These are phyloP conservation scores for Orchestes rusci DNA, from an alignment of 2,888 invertebrate species.

Conservation along the genomic window DNA sequence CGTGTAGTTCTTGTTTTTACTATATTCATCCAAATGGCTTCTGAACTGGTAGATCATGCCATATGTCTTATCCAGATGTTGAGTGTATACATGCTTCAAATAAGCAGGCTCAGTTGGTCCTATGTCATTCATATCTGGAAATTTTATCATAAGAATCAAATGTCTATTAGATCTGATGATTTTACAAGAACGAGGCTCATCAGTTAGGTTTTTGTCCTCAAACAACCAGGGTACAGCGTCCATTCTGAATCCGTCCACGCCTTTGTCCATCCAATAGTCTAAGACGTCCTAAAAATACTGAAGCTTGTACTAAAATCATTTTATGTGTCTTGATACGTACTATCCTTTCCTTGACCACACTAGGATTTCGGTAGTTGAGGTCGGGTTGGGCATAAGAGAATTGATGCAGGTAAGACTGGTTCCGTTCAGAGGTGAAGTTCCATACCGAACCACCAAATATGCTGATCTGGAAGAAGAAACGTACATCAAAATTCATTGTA, in stretches of 20 bases:
- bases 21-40: slow-evolving; percentile 53
- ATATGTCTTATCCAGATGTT: slow-evolving; percentile 50
- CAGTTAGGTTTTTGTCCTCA: slow-evolving; percentile 39
- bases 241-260: slow-evolving; percentile 81
- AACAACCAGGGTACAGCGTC: slow-evolving; percentile 58
- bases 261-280: slow-evolving; percentile 73
- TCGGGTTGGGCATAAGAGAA: slow-evolving; percentile 73
- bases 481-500: too few relatives aligned
- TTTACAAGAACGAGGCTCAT: slow-evolving; percentile 42
- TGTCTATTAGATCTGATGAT: too few relatives aligned
- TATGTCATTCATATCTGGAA: slow-evolving; percentile 28
- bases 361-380: slow-evolving; percentile 67
- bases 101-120: slow-evolving; percentile 53
- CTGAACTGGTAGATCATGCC: slow-evolving; percentile 63
- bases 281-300: slow-evolving; percentile 51
- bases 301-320: not conserved
- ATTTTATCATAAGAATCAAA: not conserved
- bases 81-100: slow-evolving; percentile 57
- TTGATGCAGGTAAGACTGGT: slow-evolving; percentile 75
- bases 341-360: slow-evolving; percentile 57
- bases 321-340: not conserved
- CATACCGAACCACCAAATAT: slow-evolving; percentile 36
- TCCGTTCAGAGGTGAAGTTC: slow-evolving; percentile 54
- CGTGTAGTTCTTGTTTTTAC: slow-evolving; percentile 37
- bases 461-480: slow-evolving; percentile 32